These are phyloP conservation scores for Eciton burchellii DNA, from an alignment of 1,140 invertebrate genomes.

Conservation along the genomic window DNA sequence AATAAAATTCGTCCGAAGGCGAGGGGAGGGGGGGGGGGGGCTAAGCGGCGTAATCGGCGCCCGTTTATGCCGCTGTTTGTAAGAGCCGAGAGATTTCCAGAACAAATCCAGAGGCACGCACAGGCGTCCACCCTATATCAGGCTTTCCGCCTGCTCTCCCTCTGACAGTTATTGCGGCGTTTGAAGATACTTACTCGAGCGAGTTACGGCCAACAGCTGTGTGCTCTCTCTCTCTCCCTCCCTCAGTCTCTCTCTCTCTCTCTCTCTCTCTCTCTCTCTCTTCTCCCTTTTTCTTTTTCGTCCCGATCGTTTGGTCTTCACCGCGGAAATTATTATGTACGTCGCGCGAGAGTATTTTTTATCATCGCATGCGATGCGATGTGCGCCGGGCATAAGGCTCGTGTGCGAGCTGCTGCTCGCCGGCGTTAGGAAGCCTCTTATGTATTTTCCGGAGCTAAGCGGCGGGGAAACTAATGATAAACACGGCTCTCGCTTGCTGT, in stretches of 20 bases:
- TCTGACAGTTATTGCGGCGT: conserved; percentile 80
- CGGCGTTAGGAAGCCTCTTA: conserved; percentile 60
- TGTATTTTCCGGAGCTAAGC: conserved; percentile 77
- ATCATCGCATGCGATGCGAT: conserved; percentile 63
- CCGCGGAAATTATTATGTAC: conserved; percentile 75
- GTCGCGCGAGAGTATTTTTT: conserved; percentile 62
- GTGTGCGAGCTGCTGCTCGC: no score
- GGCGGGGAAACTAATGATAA: conserved; percentile 83
- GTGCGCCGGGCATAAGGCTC: no score
- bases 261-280: no score
- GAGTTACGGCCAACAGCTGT: conserved; percentile 83
- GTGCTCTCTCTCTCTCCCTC: conserved; percentile 64
- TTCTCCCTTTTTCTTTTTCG: no score
- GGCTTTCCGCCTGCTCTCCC: conserved; percentile 72
- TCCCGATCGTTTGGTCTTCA: conserved; percentile 69
- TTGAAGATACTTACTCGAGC: conserved; percentile 78
- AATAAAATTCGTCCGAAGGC: conserved; percentile 60
- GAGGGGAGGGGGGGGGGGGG: no score
- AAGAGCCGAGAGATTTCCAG: conserved; percentile 72
- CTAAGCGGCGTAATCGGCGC: conserved; percentile 38
- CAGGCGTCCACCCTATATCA: conserved; percentile 77
- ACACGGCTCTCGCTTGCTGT: conserved; percentile 78
- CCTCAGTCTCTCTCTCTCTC: no score
- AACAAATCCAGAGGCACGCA: conserved; percentile 74
- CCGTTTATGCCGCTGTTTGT: conserved; percentile 54